Percentiles rank a stretch among this genome's conserved stretches.
These are phyloP conservation scores for Timema cristinae DNA, from an alignment of 2,888 invertebrate species.

Conservation along the genomic window DNA sequence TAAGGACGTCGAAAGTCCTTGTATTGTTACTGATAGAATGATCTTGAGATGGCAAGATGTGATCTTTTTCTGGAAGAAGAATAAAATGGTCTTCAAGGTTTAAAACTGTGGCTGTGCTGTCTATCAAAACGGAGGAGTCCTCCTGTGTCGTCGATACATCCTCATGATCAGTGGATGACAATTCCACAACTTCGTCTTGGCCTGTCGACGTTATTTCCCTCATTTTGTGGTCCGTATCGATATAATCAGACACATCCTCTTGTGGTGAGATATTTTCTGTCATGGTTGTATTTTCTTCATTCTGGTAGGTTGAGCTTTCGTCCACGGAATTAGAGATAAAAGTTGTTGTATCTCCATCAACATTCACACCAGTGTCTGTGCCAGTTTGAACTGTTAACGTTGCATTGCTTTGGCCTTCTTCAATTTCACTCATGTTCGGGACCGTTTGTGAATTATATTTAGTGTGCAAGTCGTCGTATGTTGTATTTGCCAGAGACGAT, in stretches of 20 bases:
- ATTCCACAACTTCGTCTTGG: too few relatives aligned
- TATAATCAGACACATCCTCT: neutral
- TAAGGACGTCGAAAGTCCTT: constrained; percentile 51
- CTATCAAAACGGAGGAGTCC: too few relatives aligned
- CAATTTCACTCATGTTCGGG: too few relatives aligned
- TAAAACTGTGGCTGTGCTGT: neutral
- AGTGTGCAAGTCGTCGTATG: too few relatives aligned
- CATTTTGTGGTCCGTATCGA: too few relatives aligned
- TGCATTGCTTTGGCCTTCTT: too few relatives aligned
- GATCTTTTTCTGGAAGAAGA: constrained; percentile 22
- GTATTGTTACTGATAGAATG: constrained; percentile 10
- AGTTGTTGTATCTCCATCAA: constrained; percentile 6
- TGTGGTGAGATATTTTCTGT: constrained; percentile 24
- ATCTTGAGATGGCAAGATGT: constrained; percentile 19
- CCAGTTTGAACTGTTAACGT: neutral
- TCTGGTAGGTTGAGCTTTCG: constrained; percentile 16
- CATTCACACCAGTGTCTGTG: neutral
- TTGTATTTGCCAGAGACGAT: too few relatives aligned
- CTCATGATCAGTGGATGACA: too few relatives aligned
- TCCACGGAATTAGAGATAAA: constrained; percentile 19
- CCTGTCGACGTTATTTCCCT: too few relatives aligned
- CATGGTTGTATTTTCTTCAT: constrained; percentile 17
- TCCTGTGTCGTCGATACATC: too few relatives aligned
- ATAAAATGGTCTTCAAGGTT: neutral
- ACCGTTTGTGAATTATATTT: too few relatives aligned